Evolutionary conservation across 2,113 vertebrate species (phyloP), one percentile per base, ranked within the genome.

Genomic region (Tetrao urogallus): DNA sequence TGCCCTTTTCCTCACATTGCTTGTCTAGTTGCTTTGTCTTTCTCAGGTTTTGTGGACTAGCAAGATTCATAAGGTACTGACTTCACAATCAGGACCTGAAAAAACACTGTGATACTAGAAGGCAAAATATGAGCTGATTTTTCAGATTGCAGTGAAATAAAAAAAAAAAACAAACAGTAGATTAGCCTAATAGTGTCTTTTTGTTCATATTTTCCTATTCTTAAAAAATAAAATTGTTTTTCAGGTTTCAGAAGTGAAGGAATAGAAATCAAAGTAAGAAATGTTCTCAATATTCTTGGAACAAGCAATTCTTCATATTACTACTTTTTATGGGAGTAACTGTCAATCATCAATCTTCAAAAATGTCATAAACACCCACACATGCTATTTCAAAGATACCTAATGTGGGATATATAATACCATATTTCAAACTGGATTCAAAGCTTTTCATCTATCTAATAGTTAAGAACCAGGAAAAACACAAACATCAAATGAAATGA

Each of bases 371-470:
- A 86, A 95, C 89, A 93, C 90, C 91, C 90, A 89, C 95, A 90
- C 82, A 92, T 61, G 82, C 90, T 95, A 91, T 95, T 95, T 95
- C 96, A 88, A 94, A 96, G 94, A 88, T 95, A 78, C 90, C 92
- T 95, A 91, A 81, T 84, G 94, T 84, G 81, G 80, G 95, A 91
- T 94, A 97, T 95, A 95, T 94, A 96, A 97, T 96, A 95, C 94
- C 85, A 96, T 97, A 97, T 95, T 97, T 97, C 92, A 95, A 91
- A 85, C 58, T 72, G 70, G 73, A 95, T 97, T 97, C 96, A 97
- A 96, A 97, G 94, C 95, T 97, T 94, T 96, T 97, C 80, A 97
- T 95, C 88, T 95, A 96, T 96, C 96, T 94, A 96, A 96, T 95
- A 97, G 96, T 97, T 97, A 97, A 91, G 93, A 97, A 86, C 36